Evolutionary conservation across 2,888 invertebrate species (phyloP).

Genomic region (Lingula anatina): DNA sequence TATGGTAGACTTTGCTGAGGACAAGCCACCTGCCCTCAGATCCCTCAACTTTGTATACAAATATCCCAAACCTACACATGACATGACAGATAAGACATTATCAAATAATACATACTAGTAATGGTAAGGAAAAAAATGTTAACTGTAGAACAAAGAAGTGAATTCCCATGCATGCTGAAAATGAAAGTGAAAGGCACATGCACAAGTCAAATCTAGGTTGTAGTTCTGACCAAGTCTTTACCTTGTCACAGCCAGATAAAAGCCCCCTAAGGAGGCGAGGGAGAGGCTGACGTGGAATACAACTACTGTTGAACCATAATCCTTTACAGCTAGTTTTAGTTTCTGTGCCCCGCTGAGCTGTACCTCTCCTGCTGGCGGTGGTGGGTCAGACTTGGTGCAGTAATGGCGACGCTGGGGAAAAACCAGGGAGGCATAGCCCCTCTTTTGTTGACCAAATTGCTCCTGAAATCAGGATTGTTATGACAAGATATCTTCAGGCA

Average conservation of each 20-base stretch:
- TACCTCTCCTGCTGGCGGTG: neutral
- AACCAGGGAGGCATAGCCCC: too few relatives aligned
- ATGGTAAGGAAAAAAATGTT: too few relatives aligned
- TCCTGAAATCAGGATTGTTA: too few relatives aligned
- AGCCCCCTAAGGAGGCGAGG: slow-evolving; percentile 74
- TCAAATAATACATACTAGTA: too few relatives aligned
- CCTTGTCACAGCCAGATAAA: slow-evolving; percentile 79
- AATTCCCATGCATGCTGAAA: neutral
- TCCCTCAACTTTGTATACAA: too few relatives aligned
- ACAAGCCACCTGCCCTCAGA: too few relatives aligned
- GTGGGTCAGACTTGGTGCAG: slow-evolving; percentile 1
- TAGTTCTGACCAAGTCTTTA: slow-evolving; percentile 56
- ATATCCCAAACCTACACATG: too few relatives aligned
- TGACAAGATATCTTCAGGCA: too few relatives aligned
- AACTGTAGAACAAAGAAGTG: neutral
- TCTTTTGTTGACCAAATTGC: too few relatives aligned
- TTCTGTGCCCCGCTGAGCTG: slow-evolving; percentile 36
- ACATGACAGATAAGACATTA: too few relatives aligned
- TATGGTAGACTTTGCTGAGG: too few relatives aligned
- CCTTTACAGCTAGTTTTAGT: slow-evolving; percentile 74
- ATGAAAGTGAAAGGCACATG: neutral
- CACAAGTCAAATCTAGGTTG: neutral
- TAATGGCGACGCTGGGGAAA: slow-evolving; percentile 1
- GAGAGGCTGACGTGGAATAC: slow-evolving; percentile 85
- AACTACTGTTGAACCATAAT: slow-evolving; percentile 84